phyloP scores from a whole-genome alignment of 1,140 invertebrate genomes.

The Heliconius congener region DNA sequence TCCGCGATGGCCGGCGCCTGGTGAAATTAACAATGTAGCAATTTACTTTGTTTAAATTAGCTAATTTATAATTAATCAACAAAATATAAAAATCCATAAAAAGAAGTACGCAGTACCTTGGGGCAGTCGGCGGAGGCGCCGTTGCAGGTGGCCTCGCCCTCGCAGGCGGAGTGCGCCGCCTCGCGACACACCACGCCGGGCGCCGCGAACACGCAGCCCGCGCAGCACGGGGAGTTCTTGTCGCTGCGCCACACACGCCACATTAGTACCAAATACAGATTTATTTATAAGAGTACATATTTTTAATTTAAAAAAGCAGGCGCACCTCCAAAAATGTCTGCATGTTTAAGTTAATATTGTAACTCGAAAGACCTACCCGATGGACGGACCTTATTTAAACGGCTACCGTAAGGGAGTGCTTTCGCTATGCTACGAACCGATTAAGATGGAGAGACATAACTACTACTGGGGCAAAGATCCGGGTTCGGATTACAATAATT shows the following conservation, averaged over 20 bases:
- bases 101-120: constrained; percentile 51
- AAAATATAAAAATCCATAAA: no score
- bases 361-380: no score
- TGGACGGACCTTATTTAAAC: background rate
- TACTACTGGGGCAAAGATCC: no score
- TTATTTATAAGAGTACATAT: no score
- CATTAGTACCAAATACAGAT: no score
- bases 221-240: constrained; percentile 97
- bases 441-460: no score
- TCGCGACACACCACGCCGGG: constrained; percentile 91
- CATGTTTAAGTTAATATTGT: background rate
- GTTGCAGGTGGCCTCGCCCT: constrained; percentile 90
- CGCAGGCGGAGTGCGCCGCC: constrained; percentile 93
- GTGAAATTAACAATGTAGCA: background rate
- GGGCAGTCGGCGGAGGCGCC: constrained; percentile 81
- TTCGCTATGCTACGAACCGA: no score
- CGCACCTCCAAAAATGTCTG: background rate
- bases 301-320: background rate
- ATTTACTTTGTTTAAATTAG: background rate
- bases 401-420: no score
- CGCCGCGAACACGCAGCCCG: constrained; percentile 92
- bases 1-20: constrained; percentile 92
- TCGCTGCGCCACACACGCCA: constrained; percentile 82
- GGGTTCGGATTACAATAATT: no score
- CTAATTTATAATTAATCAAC: no score